Evolutionary conservation across 2,888 invertebrate genomes (phyloP).

Genomic region (Melieria crassipennis): DNA sequence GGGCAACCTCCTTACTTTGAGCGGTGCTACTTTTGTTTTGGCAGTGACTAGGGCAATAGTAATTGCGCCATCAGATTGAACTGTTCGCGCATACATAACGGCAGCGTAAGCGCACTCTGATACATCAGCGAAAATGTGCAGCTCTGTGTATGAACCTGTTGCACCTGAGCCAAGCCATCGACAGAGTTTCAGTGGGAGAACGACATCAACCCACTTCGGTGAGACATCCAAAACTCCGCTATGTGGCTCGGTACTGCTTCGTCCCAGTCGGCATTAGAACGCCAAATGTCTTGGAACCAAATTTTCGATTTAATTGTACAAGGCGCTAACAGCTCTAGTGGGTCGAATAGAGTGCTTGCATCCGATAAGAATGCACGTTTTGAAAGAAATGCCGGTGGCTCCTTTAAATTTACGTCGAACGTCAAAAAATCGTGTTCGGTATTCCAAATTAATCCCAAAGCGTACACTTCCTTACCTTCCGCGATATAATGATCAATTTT

Average conservation of each 20-base stretch:
- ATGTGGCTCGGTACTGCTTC: neutral
- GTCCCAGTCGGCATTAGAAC: constrained; percentile 8
- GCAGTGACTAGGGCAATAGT: constrained; percentile 4
- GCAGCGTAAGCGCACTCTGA: constrained; percentile 12
- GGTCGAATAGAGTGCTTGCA: constrained; percentile 6
- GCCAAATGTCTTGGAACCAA: constrained; percentile 3
- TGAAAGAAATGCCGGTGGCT: constrained; percentile 5
- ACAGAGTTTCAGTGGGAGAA: too few relatives aligned
- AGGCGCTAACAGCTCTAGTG: neutral
- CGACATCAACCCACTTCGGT: too few relatives aligned
- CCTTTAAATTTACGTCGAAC: constrained; percentile 16
- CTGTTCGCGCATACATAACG: constrained; percentile 9
- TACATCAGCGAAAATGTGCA: constrained; percentile 1
- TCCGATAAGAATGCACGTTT: constrained; percentile 17
- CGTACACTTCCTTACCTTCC: constrained; percentile 1
- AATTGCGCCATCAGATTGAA: neutral
- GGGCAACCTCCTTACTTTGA: constrained; percentile 11
- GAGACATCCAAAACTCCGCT: too few relatives aligned
- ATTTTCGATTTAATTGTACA: constrained; percentile 8
- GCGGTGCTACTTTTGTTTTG: constrained; percentile 20
- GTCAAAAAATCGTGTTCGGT: constrained; percentile 10
- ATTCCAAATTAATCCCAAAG: constrained; percentile 15
- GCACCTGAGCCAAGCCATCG: neutral
- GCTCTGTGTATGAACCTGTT: neutral
- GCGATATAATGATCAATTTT: neutral